These are phyloP conservation scores for Mesorhabditis belari DNA, from an alignment of 2,888 invertebrate species.

Conservation along the genomic window DNA sequence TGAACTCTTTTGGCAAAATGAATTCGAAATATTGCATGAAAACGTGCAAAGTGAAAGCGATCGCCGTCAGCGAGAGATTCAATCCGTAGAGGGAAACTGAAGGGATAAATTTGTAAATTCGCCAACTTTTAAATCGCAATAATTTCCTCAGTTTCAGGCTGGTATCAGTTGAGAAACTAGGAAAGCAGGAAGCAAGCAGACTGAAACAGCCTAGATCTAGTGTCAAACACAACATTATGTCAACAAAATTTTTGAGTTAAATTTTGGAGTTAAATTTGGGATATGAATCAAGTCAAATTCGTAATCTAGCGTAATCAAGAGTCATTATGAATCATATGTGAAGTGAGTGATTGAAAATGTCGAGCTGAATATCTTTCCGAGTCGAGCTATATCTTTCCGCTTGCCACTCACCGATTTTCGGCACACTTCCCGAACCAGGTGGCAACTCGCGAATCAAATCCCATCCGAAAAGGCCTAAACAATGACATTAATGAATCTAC, in stretches of 20 bases:
- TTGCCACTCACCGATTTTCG: constrained; percentile 35
- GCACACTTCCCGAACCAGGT: constrained; percentile 43
- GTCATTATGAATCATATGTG: too few species aligned
- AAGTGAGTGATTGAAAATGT: too few species aligned
- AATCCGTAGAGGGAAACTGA: constrained; percentile 22
- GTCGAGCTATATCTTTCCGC: background rate
- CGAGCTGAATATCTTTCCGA: background rate
- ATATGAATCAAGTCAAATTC: too few species aligned
- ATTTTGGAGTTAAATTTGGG: too few species aligned
- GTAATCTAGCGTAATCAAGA: too few species aligned
- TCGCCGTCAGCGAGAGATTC: constrained; percentile 15
- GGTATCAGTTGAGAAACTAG: too few species aligned
- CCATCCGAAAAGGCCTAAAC: constrained; percentile 39
- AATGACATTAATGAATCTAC: background rate
- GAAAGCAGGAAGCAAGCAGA: too few species aligned
- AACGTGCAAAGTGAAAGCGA: constrained; percentile 5
- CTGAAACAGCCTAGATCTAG: too few species aligned
- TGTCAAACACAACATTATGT: too few species aligned
- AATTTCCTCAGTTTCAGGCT: too few species aligned
- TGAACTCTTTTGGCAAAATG: constrained; percentile 1
- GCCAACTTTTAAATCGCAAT: background rate
- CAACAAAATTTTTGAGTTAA: too few species aligned
- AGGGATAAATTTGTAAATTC: background rate
- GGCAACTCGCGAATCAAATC: constrained; percentile 41
- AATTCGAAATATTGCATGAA: constrained; percentile 4